Base-by-base conservation (phyloP, 2,888 invertebrate species). In the Ormyrus thymus region DNA sequence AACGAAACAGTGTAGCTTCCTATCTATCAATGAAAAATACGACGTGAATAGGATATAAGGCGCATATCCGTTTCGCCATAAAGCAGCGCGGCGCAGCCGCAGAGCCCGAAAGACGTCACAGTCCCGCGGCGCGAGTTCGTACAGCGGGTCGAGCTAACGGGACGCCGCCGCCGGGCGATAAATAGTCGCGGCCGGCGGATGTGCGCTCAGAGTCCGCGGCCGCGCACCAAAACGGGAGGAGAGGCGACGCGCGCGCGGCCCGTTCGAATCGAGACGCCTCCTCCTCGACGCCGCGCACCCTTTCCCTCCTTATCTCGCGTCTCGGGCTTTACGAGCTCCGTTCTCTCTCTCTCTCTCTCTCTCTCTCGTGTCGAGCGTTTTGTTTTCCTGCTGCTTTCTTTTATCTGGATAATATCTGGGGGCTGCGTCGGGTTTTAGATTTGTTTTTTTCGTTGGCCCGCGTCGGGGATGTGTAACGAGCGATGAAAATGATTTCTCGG, bases 291-390 rank as follows among this genome's bases (percentile, higher is more conserved):
- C 13, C 7, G 15, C 43, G 65, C 11, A 11, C 29, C 46, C 29
- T 64, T 6, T 9, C 55, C 46, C 62, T 29, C 56, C 4, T 29
- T 29, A 29, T 55, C 10, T 70, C 48, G 48, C 11, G 10, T 1
- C 65, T 11, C 15, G 56, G 7, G 13, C 13, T 29, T 7, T 43
- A 51, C 13, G 29, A 29, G 29, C 29, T 29, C 29, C 15, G 4
- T 50, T 46, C 62, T 4, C 10, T 45, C 43, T 29, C 62, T 71
- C 61, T 72, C 15, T n/a, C 64, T 45, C 62, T 4, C 10, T 45
- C 43, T 29, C 53, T 72, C 61, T 72, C 62, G 64, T 58, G 53
- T 77, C 73, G 15, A 72, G 68, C 75, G 15, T 76, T 79, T 76
- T 72, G 72, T 79, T 76, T 76, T 56, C 58, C 29, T 11, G 72